Evolutionary conservation across 2,113 vertebrate genomes (phyloP).

Genomic region (Vicugna pacos): DNA sequence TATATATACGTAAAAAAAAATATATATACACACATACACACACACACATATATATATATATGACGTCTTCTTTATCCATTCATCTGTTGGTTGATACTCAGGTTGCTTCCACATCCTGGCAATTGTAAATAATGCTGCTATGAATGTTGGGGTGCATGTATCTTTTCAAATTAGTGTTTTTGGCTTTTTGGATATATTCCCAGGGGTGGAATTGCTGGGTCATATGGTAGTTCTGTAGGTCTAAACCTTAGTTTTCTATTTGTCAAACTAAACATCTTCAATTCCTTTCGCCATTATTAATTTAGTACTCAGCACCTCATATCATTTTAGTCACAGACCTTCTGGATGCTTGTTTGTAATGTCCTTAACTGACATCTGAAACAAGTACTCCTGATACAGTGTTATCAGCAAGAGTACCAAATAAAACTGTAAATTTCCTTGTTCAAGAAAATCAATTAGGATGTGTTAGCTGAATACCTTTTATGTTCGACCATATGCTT

Average conservation of each 20-base stretch:
- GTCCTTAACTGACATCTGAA: not conserved
- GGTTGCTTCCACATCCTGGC: not conserved
- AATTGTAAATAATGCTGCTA: not conserved
- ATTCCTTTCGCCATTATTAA: not conserved
- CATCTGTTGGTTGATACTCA: not conserved
- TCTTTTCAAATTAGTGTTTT: not conserved
- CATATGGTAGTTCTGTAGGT: not conserved
- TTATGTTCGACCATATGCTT: not conserved
- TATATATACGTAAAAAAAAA: not conserved
- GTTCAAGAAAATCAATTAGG: not conserved
- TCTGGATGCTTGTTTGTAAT: not conserved
- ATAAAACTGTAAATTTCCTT: not conserved
- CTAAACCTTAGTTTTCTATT: not conserved
- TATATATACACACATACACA: no score
- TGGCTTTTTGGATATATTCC: not conserved
- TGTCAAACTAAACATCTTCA: not conserved
- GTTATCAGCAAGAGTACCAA: not conserved
- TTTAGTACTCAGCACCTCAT: not conserved
- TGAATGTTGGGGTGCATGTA: not conserved
- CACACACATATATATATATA: no score
- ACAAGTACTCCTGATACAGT: not conserved
- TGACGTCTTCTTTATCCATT: not conserved
- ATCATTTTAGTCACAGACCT: not conserved
- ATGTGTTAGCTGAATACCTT: not conserved
- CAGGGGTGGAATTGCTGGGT: not conserved